Evolutionary conservation across 2,113 vertebrate species (phyloP).

Genomic region (Clupea harengus): DNA sequence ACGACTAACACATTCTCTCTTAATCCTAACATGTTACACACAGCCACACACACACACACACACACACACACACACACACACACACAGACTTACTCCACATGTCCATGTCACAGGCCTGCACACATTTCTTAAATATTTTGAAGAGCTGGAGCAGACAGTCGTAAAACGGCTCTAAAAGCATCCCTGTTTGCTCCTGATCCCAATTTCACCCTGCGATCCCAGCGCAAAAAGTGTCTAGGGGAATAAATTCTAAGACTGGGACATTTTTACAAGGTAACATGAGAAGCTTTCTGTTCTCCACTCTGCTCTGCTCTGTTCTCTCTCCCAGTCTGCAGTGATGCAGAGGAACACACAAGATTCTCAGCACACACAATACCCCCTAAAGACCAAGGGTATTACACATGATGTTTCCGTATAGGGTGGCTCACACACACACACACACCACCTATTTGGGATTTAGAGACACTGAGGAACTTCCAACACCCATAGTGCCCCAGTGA

Average conservation of each 20-base stretch:
- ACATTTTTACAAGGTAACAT: conserved; percentile 62
- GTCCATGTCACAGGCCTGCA: conserved; percentile 19
- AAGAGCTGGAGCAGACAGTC: conserved; percentile 59
- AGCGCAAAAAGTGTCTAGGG: background rate
- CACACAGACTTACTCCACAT: background rate
- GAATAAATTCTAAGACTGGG: conserved; percentile 53
- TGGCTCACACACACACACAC: background rate
- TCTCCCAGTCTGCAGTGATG: background rate
- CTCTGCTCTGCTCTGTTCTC: background rate
- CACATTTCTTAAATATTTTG: conserved; percentile 63
- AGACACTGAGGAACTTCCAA: background rate
- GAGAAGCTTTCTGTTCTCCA: conserved; percentile 28
- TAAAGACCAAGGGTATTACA: background rate
- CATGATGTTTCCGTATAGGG: background rate
- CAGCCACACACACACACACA: background rate
- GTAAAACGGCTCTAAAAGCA: conserved; percentile 63
- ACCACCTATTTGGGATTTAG: background rate
- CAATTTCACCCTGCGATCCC: conserved; percentile 47
- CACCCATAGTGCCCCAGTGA: too few relatives aligned
- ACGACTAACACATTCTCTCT: background rate
- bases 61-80: background rate
- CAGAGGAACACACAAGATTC: background rate
- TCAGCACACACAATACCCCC: background rate
- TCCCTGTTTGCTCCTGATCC: conserved; percentile 58
- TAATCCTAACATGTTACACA: background rate